phyloP scores from a whole-genome alignment of 2,797 vertebrate genomes.

The Sus cebifrons region DNA sequence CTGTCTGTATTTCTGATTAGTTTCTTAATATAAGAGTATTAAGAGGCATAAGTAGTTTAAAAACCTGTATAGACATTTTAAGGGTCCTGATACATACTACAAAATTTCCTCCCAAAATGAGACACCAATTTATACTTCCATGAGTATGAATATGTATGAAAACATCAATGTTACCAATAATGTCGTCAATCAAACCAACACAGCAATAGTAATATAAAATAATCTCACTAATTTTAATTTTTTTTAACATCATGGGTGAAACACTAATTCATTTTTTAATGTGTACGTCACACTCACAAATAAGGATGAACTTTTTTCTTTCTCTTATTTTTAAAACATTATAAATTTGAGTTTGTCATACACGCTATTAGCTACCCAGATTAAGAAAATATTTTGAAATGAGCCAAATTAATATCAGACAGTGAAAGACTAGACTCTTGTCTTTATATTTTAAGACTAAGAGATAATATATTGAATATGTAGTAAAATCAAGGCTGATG shows the following conservation, averaged over 20 bases:
- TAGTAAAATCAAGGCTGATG: background rate
- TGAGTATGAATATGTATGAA: background rate
- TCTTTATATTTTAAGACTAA: conserved; percentile 26
- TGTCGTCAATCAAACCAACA: background rate
- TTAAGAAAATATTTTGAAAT: conserved; percentile 48
- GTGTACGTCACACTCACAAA: background rate
- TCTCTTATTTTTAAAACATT: conserved; percentile 57
- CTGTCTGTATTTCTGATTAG: background rate
- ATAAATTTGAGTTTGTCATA: background rate
- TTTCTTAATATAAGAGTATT: conserved; percentile 31
- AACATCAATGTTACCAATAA: background rate
- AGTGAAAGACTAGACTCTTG: background rate
- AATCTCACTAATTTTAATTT: background rate
- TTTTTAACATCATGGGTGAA: background rate
- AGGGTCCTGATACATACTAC: background rate
- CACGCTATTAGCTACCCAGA: background rate
- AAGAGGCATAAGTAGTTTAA: background rate
- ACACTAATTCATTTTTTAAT: conserved; percentile 39
- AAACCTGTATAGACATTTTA: background rate
- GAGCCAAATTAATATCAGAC: background rate
- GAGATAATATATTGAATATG: background rate
- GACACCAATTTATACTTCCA: background rate
- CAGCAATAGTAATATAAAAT: background rate
- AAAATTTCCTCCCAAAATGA: conserved; percentile 30
- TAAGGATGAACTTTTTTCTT: background rate